Evolutionary conservation across 2,888 invertebrate species (phyloP).

Genomic region (Electrophaes corylata): DNA sequence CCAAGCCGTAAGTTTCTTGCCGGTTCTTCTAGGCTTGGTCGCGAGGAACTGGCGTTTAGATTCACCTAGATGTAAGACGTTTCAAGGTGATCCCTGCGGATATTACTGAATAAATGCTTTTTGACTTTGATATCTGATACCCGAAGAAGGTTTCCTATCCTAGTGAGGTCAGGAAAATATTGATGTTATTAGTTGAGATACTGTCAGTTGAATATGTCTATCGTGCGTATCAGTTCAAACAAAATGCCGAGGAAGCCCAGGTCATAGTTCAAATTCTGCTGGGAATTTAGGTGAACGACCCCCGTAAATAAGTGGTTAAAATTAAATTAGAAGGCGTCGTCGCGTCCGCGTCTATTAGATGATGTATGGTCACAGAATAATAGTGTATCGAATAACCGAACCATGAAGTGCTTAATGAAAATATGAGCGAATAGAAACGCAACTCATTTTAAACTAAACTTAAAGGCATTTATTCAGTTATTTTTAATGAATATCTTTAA

Average conservation of each 20-base stretch:
- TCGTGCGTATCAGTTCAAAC: slow-evolving; percentile 17
- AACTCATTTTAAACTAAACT: slow-evolving; percentile 6
- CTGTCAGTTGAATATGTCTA: slow-evolving; percentile 13
- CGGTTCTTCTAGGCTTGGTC: no score
- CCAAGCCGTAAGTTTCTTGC: no score
- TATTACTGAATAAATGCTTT: no score
- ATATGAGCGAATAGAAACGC: slow-evolving; percentile 8
- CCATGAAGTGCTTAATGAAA: background rate
- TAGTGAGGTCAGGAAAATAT: background rate
- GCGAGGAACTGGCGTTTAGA: no score
- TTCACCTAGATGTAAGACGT: no score
- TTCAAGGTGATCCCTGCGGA: no score
- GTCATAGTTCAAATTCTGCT: slow-evolving; percentile 61
- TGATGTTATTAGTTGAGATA: slow-evolving; percentile 3
- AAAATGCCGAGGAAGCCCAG: slow-evolving; percentile 55
- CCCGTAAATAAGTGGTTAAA: slow-evolving; percentile 43
- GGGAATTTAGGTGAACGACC: slow-evolving; percentile 54
- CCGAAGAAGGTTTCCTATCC: background rate
- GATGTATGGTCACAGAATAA: slow-evolving; percentile 30
- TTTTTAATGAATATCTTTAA: no score
- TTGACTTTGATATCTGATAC: background rate
- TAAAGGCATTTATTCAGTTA: no score
- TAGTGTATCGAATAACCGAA: slow-evolving; percentile 13
- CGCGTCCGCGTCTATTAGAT: slow-evolving; percentile 40
- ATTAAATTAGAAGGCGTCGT: slow-evolving; percentile 54